Base-by-base conservation (phyloP, 2,888 invertebrate genomes). In the Phragmatobia fuliginosa region DNA sequence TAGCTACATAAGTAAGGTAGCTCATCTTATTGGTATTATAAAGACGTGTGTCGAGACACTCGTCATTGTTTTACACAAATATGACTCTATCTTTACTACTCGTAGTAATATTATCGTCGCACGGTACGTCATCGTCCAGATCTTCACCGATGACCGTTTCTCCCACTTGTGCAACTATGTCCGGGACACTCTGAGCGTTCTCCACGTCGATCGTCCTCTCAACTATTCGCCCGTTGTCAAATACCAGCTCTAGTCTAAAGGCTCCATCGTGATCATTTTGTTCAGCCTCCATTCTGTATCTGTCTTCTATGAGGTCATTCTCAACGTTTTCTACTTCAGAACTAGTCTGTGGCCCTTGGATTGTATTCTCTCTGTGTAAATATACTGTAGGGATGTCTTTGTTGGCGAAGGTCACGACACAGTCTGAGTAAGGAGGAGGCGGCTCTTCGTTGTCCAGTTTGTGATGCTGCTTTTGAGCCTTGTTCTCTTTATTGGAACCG, bases 341-440 rank as follows among this genome's bases (percentile, higher is more conserved):
- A 25, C 69, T 77, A 2, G 74, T 70, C 2, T 67, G 74, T 28
- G 73, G 45, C 52, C 71, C 64, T 0, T 73, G 69, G 2, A 45
- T 21, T 25, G 14, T 32, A 6, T 60, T 65, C 32, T 66, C 36
- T 11, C 68, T 79, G 11, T 81, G 83, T 70, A 89, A 80, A 28
- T 87, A 84, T 1, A 91, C 89, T 0, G 86, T 77, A 0, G 91
- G 90, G 0, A 79, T 67, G 49, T 86, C 81, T 68, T 89, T 90
- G 63, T 86, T 84, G 16, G 84, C 73, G 79, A 87, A 88, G 4
- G 88, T 73, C 0, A 89, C 88, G 79, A 87, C 87, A 74, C 91
- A 91, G 14, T 88, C 90, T 8, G 92, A 89, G 83, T 94, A 94
- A 0, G 94, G 92, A 0, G 94, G 94, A 0, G 94, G 94, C 0